Conservation (phyloP, 2,888 invertebrate species). For the Acronicta aceris region DNA sequence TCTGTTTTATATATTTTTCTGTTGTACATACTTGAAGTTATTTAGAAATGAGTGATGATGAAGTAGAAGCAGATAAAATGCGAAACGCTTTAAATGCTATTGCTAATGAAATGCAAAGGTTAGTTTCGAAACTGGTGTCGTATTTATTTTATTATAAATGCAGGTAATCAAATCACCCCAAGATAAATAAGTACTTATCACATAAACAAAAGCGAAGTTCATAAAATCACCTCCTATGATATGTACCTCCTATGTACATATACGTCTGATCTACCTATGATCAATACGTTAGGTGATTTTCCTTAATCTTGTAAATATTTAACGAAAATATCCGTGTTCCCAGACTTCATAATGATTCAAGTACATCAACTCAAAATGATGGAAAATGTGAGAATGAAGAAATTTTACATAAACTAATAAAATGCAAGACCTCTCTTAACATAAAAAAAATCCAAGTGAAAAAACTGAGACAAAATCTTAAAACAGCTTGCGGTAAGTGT, state of each 20-base stretch:
- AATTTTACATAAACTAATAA: constrained; percentile 54
- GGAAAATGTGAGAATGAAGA: constrained; percentile 38
- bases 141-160: too few species aligned
- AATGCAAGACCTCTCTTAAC: constrained; percentile 62
- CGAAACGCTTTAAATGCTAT: constrained; percentile 67
- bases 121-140: constrained; percentile 6
- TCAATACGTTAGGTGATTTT: too few species aligned
- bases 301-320: too few species aligned
- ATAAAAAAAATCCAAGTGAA: constrained; percentile 64
- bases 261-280: too few species aligned
- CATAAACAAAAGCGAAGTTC: too few species aligned
- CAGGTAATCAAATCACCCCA: too few species aligned
- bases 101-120: constrained; percentile 74
- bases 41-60: constrained; percentile 35
- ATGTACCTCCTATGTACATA: too few species aligned
- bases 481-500: constrained; percentile 72
- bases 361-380: constrained; percentile 18
- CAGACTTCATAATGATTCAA: constrained; percentile 58
- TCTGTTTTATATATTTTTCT: not conserved
- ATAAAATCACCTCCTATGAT: too few species aligned
- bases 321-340: constrained; percentile 19
- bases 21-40: not conserved
- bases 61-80: constrained; percentile 59
- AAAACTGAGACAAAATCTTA: constrained; percentile 65
- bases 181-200: too few species aligned